Base-by-base conservation (phyloP, 2,797 vertebrate species). In the Macropus fuliginosus region DNA sequence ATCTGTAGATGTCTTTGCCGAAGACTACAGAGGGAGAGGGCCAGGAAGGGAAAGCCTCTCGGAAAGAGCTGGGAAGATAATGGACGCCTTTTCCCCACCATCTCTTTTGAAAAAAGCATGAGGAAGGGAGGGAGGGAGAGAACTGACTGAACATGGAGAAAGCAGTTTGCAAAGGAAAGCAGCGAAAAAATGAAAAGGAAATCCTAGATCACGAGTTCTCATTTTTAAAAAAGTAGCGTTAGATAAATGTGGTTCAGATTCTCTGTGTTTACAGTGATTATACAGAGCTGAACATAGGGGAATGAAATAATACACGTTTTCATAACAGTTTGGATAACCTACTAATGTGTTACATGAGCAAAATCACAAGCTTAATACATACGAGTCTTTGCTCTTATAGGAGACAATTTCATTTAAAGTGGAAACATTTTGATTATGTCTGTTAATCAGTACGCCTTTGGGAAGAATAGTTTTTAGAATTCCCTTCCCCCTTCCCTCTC, bases 1-100 rank as follows among this genome's bases (percentile, higher is more conserved):
- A 57, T 46, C 92, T 28, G 54, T 0, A 55, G 55, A 50, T 95
- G 62, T 89, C 54, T 66, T 93, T 18, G 29, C 16, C 27, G 21
- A 46, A 50, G 21, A n/a, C 87, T 66, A 40, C 3, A 81, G 57
- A n/a, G 74, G 66, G 34, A 40, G 87, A 89, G 81, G 0, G 93
- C 66, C 16, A 12, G 54, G n/a, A 81, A 93, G 91, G 89, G 87
- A 96, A 56, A 31, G 94, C 92, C 96, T 95, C 18, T 54, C 50
- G 6, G 28, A 54, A 55, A 34, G 52, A 34, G 28, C 52, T 29
- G 96, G 95, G 97, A 97, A 91, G 54, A 97, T 97, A 95, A 96
- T 55, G 89, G 92, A 31, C 92, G 95, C 97, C 94, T 96, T 97
- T 97, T 95, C 96, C 56, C 93, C 96, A 93, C 92, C 94, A 74